These are phyloP conservation scores for Megaceryle maxima DNA, from an alignment of 2,113 vertebrate genomes.

Conservation along the genomic window DNA sequence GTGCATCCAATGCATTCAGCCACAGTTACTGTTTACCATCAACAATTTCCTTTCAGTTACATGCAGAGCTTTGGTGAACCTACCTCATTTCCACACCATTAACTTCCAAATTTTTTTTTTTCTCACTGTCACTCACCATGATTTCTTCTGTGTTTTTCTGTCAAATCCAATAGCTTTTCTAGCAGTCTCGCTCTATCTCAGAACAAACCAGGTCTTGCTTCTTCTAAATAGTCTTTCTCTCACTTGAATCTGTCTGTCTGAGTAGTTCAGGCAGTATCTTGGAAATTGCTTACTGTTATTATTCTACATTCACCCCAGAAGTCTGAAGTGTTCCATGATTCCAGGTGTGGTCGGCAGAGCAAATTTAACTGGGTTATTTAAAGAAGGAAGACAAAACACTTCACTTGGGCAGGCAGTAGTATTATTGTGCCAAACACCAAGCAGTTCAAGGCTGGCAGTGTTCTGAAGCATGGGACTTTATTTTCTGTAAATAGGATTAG, in stretches of 20 bases:
- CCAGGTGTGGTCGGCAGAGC: neutral
- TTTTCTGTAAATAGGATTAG: slow-evolving; percentile 43
- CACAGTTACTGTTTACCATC: slow-evolving; percentile 10
- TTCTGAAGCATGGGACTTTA: slow-evolving; percentile 7
- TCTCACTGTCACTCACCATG: slow-evolving; percentile 28
- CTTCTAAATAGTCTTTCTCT: neutral
- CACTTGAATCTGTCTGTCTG: neutral
- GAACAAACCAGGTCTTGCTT: neutral
- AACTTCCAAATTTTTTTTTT: slow-evolving; percentile 24
- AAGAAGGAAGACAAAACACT: neutral
- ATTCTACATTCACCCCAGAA: neutral
- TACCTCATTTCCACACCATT: slow-evolving; percentile 50
- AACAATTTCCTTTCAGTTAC: slow-evolving; percentile 20
- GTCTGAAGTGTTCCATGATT: neutral
- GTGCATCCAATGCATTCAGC: neutral
- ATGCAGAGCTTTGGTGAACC: slow-evolving; percentile 9
- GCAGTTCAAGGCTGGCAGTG: neutral
- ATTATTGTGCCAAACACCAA: neutral
- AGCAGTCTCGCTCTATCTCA: neutral
- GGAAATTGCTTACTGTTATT: neutral
- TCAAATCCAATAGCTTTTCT: slow-evolving; percentile 39
- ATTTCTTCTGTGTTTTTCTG: slow-evolving; percentile 23
- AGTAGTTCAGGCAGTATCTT: neutral
- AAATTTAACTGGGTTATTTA: neutral
- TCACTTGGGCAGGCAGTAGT: neutral